These are phyloP conservation scores for Ceyx erithaca DNA, from an alignment of 2,797 vertebrate genomes.

Conservation along the genomic window DNA sequence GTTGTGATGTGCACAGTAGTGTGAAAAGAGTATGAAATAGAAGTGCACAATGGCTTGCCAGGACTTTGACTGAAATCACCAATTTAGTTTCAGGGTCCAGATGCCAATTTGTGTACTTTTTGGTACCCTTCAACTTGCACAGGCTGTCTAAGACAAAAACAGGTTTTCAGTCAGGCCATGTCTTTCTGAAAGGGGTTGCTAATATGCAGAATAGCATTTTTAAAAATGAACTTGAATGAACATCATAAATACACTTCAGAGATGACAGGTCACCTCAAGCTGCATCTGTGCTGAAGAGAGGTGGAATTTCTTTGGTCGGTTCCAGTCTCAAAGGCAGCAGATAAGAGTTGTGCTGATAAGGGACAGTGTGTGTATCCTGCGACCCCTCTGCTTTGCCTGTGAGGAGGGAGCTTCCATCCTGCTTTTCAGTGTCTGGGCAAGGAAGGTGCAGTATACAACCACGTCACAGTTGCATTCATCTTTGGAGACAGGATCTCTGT, in stretches of 20 bases:
- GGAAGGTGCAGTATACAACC: not conserved
- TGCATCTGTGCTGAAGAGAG: not conserved
- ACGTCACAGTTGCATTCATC: not conserved
- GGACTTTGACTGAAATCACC: not conserved
- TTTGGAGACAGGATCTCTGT: not conserved
- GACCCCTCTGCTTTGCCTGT: not conserved
- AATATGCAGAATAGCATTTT: not conserved
- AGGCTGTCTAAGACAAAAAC: not conserved
- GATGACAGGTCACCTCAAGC: not conserved
- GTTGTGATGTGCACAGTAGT: not conserved
- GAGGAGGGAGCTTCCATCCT: not conserved
- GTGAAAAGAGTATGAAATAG: not conserved
- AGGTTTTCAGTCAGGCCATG: not conserved
- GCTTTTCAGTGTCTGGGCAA: not conserved
- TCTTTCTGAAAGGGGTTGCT: not conserved
- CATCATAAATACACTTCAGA: not conserved
- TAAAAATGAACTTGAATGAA: not conserved
- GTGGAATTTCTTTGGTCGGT: not conserved
- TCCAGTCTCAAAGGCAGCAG: not conserved
- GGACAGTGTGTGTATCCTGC: too few relatives aligned
- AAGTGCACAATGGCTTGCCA: not conserved
- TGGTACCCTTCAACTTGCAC: accelerated
- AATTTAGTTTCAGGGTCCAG: not conserved
- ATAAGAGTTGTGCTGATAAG: not conserved
- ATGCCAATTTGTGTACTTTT: not conserved